Base-by-base conservation (phyloP, 2,113 vertebrate species). In the Bostrychus sinensis region DNA sequence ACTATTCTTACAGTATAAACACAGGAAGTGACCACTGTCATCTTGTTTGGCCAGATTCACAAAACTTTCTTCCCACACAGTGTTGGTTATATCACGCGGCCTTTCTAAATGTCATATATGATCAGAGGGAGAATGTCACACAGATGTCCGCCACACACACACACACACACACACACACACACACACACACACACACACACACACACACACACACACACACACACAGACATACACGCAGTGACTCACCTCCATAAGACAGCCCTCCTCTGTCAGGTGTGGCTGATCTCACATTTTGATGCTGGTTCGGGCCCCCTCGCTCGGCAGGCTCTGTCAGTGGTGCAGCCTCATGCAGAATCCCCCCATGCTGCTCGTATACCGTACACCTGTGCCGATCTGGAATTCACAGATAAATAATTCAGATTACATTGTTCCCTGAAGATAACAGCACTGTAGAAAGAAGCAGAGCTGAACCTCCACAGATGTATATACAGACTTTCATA, bases 181-280 rank as follows among this genome's bases (percentile, higher is more conserved):
- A 57, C 48, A 61, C 61, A 75, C 81, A 84, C 82, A 32, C 48
- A 69, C 37, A 51, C 22, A 66, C 60, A 64, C 62, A 71, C 28
- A 62, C 32, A 57, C 46, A 60, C 50, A 77, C 54, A 74, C 64
- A 46, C 72, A n/a, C 56, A 11, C 12, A 57, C 48, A 61, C 61
- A 75, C 81, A 84, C 82, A n/a, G n/a, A n/a, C n/a, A n/a, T n/a
- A n/a, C n/a, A n/a, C n/a, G n/a, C n/a, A n/a, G n/a, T 86, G 80
- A 83, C 56, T 78, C 75, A 77, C 74, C 53, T 71, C 64, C 82
- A 84, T 79, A 63, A 82, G 78, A 66, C 65, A 53, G 70, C 41
- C 72, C 81, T 72, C 64, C 65, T 67, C 66, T 79, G 80, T 83
- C 85, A 86, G 82, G 72, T 85, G 75, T 26, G 70, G 66, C 67